Base-by-base conservation (phyloP, 2,888 invertebrate genomes). In the Lycia hirtaria region DNA sequence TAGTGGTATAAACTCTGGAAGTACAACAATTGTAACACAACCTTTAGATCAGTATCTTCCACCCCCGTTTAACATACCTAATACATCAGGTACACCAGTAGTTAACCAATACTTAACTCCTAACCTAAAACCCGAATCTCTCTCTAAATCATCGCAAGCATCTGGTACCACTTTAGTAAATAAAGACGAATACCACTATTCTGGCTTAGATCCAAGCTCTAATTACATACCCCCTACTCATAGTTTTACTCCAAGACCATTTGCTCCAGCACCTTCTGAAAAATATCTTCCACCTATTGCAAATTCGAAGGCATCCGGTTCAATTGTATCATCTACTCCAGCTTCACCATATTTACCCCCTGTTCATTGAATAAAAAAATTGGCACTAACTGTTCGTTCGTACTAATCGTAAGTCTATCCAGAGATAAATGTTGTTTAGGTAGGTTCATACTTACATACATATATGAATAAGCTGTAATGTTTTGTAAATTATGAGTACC, bases 271-370 rank as follows among this genome's bases (percentile, higher is more conserved):
- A 10, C 50, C 60, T 28, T 51, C 68, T 20, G 56, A 57, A 30
- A 60, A 65, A 17, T 62, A 61, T 35, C 56, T 67, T 12, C 68
- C 73, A 41, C 57, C 62, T 3, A 69, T 59, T 52, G 52, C 62
- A 24, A 61, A 66, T 47, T 76, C 75, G 62, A 66, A 77, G 37
- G 64, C 61, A 41, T 78, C 63, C 12, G 33, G 12, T 24, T 40
- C 22, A 38, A 53, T 9, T 43, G 62, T 38, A 44, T 62, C 50
- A 7, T 75, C 80, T 28, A 78, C 78, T 19, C 87, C 88, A 35
- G 82, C 86, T 28, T 69, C 82, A 6, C 78, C 80, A 12, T 89
- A 90, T 70, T 76, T 90, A 59, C 89, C 89, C 28, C 89, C 88
- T 17, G 69, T 82, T 41, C 77, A 85, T 56, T 85, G 76, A 75